phyloP scores from a whole-genome alignment of 2,113 vertebrate species.

The Apeltes quadracus region DNA sequence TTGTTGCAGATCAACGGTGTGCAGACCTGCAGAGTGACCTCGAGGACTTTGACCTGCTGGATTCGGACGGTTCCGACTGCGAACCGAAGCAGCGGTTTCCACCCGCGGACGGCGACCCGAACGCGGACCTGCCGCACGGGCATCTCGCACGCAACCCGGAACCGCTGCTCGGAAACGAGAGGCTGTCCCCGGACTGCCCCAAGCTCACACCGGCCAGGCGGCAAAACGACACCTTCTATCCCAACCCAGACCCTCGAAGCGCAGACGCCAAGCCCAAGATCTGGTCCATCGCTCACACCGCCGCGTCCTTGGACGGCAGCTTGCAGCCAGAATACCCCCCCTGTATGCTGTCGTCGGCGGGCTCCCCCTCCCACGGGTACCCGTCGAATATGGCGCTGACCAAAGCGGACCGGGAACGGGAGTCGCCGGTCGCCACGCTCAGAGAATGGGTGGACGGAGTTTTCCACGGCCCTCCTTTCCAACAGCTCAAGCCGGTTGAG shows the following conservation, averaged over 20 bases:
- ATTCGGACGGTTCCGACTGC: slow-evolving; percentile 87
- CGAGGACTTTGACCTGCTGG: slow-evolving; percentile 90
- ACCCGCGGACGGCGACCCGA: slow-evolving; percentile 62
- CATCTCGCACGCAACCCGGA: slow-evolving; percentile 60
- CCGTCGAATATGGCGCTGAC: slow-evolving; percentile 72
- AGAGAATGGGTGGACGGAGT: slow-evolving; percentile 99
- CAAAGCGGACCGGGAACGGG: slow-evolving; percentile 84
- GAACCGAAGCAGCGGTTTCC: slow-evolving; percentile 84
- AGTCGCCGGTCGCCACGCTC: slow-evolving; percentile 92
- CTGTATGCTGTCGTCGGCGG: slow-evolving; percentile 87
- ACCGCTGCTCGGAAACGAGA: slow-evolving; percentile 68
- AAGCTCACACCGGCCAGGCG: slow-evolving; percentile 71
- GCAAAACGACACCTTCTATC: slow-evolving; percentile 80
- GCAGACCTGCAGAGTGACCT: slow-evolving; percentile 89
- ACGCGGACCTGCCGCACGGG: slow-evolving; percentile 63
- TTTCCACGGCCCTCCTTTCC: slow-evolving; percentile 92
- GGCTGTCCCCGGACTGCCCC: slow-evolving; percentile 82
- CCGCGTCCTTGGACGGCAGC: slow-evolving; percentile 82
- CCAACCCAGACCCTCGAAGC: slow-evolving; percentile 68
- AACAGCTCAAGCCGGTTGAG: slow-evolving; percentile 83
- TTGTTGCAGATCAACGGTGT: slow-evolving; percentile 54
- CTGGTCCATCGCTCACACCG: slow-evolving; percentile 95
- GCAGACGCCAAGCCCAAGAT: slow-evolving; percentile 89
- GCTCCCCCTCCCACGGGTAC: slow-evolving; percentile 69
- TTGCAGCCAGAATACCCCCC: slow-evolving; percentile 87